Percentiles rank a stretch among this genome's conserved stretches.
These are phyloP conservation scores for Danio albolineatus DNA, from an alignment of 2,797 vertebrate genomes.

Conservation along the genomic window DNA sequence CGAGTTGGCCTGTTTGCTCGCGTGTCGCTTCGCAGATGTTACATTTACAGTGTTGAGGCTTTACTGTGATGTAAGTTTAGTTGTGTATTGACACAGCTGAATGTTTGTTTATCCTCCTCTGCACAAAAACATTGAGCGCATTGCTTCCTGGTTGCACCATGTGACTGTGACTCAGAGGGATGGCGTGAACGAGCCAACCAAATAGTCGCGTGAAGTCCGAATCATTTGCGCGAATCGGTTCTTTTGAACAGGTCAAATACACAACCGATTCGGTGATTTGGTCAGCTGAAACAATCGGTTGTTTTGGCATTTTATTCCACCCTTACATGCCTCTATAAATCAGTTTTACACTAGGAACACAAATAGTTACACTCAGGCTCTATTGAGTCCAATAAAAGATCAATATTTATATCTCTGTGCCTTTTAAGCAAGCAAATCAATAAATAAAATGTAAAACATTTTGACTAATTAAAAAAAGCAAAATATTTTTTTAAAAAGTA, in stretches of 20 bases:
- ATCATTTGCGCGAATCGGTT: background rate
- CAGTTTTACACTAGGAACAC: too few species aligned
- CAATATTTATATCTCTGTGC: too few species aligned
- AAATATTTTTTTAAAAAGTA: too few species aligned
- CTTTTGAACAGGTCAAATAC: background rate
- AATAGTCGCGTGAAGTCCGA: background rate
- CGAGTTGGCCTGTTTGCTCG: background rate
- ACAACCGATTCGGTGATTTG: background rate
- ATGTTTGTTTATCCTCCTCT: constrained; percentile 58
- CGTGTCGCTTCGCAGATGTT: background rate
- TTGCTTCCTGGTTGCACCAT: constrained; percentile 63
- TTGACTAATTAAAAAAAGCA: too few species aligned
- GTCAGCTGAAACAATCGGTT: background rate
- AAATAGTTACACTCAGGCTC: too few species aligned
- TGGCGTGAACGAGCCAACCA: background rate
- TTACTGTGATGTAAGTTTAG: background rate
- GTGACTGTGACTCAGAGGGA: constrained; percentile 17
- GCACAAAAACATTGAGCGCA: constrained; percentile 43
- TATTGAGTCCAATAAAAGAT: too few species aligned
- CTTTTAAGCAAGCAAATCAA: too few species aligned
- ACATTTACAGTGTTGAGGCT: background rate
- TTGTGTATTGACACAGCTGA: constrained; percentile 42
- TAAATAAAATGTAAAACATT: too few species aligned
- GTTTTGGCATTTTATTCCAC: background rate
- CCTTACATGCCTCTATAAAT: too few species aligned